Base-by-base conservation (phyloP, 2,888 invertebrate species). In the Zygaena filipendulae region DNA sequence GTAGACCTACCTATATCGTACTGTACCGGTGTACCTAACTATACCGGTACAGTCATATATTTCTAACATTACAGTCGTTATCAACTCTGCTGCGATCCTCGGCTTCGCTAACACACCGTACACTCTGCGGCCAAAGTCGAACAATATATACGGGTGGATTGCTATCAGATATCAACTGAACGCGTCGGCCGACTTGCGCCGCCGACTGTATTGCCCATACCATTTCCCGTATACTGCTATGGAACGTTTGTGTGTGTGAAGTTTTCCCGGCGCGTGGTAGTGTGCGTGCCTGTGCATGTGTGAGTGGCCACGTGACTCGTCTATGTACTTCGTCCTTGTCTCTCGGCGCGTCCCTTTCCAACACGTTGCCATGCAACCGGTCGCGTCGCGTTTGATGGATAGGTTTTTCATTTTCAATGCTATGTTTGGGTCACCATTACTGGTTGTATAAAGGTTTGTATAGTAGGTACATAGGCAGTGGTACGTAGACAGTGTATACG, bases 21-120 rank as follows among this genome's bases (percentile, higher is more conserved):
- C n/a, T n/a, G n/a, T n/a, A n/a, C n/a, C n/a, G n/a, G n/a, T n/a
- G n/a, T n/a, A n/a, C n/a, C n/a, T n/a, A n/a, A n/a, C n/a, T n/a
- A n/a, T n/a, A n/a, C n/a, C n/a, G n/a, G 31, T 40, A 39, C 40
- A 47, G 50, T 54, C 52, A 52, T n/a, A n/a, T 55, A 53, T 51
- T 52, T 47, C 45, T 32, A 39, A 44, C 49, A 52, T 51, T 53
- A 53, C 54, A 47, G 47, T 46, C 53, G 53, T 56, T 62, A 59
- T 59, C 57, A 53, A 50, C 43, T 43, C n/a, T n/a, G n/a, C n/a
- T n/a, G n/a, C n/a, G n/a, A n/a, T n/a, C n/a, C n/a, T n/a, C n/a
- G n/a, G n/a, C n/a, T n/a, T n/a, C n/a, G n/a, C n/a, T n/a, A n/a
- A n/a, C n/a, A n/a, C n/a, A n/a, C n/a, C n/a, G n/a, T n/a, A n/a